Conservation (phyloP, 2,113 vertebrate species). For the Lasiurus borealis region DNA sequence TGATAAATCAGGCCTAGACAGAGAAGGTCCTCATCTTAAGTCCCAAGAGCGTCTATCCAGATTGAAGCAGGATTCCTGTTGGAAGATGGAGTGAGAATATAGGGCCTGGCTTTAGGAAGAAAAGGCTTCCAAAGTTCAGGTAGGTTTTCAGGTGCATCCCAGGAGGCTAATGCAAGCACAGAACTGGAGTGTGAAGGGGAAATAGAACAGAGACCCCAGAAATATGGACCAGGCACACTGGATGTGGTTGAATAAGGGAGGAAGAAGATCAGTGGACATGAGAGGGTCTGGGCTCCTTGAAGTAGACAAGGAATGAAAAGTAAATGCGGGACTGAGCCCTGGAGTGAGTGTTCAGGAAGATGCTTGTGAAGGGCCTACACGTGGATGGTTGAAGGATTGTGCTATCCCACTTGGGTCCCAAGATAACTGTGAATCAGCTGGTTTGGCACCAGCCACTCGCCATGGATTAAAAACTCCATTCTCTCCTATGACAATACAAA, state of each 20-base stretch:
- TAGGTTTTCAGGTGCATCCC: background rate
- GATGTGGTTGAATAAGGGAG: background rate
- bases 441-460: background rate
- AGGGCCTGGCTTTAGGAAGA: background rate
- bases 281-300: background rate
- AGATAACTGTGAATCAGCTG: background rate
- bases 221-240: background rate
- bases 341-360: background rate
- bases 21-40: background rate
- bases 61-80: background rate
- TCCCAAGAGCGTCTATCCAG: background rate
- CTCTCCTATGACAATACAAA: background rate
- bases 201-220: background rate
- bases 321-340: background rate
- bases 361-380: background rate
- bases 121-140: background rate
- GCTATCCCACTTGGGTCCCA: background rate
- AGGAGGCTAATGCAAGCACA: background rate
- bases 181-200: background rate
- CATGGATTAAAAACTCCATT: background rate
- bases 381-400: background rate
- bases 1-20: background rate
- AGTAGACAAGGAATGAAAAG: background rate
- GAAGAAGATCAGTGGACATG: background rate
- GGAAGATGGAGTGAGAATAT: background rate